Evolutionary conservation across 2,888 invertebrate species (phyloP), one percentile per base, ranked within the genome.

Genomic region (Chymomyza caudatula): DNA sequence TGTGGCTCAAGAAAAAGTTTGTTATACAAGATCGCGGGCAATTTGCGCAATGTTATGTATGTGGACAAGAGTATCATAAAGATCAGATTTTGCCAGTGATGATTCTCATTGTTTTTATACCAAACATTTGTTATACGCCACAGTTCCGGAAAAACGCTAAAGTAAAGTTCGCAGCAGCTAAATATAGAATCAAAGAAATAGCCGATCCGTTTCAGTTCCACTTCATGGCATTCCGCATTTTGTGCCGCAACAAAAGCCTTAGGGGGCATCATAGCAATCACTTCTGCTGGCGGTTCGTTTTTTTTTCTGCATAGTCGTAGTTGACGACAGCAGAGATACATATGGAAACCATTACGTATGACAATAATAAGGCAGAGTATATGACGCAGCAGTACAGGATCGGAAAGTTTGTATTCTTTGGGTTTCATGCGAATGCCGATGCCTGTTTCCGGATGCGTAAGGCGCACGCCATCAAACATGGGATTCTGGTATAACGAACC

Each of bases 381-480:
- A 22, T 83, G 81, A 0, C 80, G 81, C 53, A 80, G 2, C 4
- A 75, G 8, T 8, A 71, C 54, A 3, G 86, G 75, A 71, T 85
- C 81, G 0, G 0, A 1, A 1, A 71, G 15, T 2, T 5, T 37
- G 0, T 52, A 4, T 0, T 6, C 0, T 0, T 65, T 0, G 0
- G 80, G 86, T 19, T 60, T 1, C 20, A 83, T 4, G 0, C 4
- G 1, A 1, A 49, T 1, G 0, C 67, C 69, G 0, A 74, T 73
- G 0, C 59, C 63, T 0, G 43, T 53, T 1, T 49, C 4, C 3
- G 47, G 51, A 3, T 71, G 20, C 1, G 47, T 23, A 13, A 67
- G 20, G 0, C 65, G 67, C 43, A 72, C 65, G 20, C 63, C 65
- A 15, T 76, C n/a, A n/a, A n/a, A 78, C 65, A 78, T 67, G 1